Conservation (phyloP, 1,140 invertebrate species). For the Pinna nobilis region DNA sequence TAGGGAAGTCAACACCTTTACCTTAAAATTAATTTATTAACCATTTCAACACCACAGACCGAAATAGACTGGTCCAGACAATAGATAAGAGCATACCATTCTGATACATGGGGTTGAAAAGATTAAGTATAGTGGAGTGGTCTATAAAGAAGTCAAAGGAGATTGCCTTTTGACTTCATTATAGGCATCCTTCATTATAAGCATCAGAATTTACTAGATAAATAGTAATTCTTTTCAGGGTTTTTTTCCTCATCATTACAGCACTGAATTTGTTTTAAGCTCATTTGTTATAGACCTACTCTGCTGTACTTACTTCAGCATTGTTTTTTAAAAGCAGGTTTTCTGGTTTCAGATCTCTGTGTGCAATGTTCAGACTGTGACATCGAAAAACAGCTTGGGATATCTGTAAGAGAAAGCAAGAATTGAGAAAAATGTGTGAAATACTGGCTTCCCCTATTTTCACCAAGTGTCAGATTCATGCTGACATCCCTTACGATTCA, state of each 20-base stretch:
- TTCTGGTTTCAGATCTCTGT: constrained; percentile 90
- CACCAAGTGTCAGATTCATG: not conserved
- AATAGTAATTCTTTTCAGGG: too few relatives aligned
- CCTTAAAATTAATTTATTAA: too few relatives aligned
- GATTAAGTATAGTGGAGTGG: too few relatives aligned
- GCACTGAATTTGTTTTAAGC: not conserved
- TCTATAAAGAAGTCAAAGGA: too few relatives aligned
- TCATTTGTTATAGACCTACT: not conserved
- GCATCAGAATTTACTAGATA: too few relatives aligned
- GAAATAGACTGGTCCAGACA: too few relatives aligned
- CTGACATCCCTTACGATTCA: not conserved
- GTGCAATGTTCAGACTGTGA: constrained; percentile 89
- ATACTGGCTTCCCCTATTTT: not conserved
- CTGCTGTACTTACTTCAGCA: constrained; percentile 81
- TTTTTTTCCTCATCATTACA: not conserved
- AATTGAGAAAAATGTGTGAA: not conserved
- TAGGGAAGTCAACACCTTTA: too few relatives aligned
- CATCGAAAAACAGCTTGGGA: constrained; percentile 88
- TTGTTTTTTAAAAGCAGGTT: constrained; percentile 89
- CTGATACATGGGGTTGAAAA: too few relatives aligned
- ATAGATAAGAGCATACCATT: too few relatives aligned
- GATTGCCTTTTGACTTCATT: too few relatives aligned
- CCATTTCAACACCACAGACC: too few relatives aligned
- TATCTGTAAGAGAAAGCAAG: constrained; percentile 78
- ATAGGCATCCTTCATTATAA: too few relatives aligned